These are phyloP conservation scores for Gasteruption jaculator DNA, from an alignment of 2,888 invertebrate species.

Conservation along the genomic window DNA sequence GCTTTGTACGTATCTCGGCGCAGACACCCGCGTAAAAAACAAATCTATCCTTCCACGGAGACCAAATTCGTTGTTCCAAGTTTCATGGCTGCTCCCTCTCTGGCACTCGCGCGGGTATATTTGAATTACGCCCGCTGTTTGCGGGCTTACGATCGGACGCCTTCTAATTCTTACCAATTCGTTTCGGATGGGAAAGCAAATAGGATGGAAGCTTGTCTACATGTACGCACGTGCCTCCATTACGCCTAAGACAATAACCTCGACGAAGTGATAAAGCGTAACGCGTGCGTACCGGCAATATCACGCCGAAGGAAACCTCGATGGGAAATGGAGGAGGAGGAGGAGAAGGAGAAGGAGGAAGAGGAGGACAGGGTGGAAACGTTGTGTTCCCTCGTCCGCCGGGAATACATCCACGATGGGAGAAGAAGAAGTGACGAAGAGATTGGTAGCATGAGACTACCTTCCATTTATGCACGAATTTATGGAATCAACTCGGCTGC, in stretches of 20 bases:
- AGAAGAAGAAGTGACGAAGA: conserved; percentile 1
- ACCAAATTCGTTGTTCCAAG: too few relatives aligned
- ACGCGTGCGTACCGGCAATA: conserved; percentile 39
- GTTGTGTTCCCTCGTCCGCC: too few relatives aligned
- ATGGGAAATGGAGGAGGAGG: conserved; percentile 18
- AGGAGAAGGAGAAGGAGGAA: conserved; percentile 3
- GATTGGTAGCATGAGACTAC: conserved; percentile 22
- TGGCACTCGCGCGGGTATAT: too few relatives aligned
- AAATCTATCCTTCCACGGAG: too few relatives aligned
- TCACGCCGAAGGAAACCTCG: conserved; percentile 24
- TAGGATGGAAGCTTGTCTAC: conserved; percentile 22
- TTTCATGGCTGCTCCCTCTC: too few relatives aligned
- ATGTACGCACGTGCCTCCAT: conserved; percentile 12
- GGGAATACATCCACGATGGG: too few relatives aligned
- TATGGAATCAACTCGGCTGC: too few relatives aligned
- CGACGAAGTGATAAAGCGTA: conserved; percentile 43
- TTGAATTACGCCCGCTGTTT: too few relatives aligned
- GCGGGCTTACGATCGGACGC: too few relatives aligned
- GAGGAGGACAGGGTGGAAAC: background rate
- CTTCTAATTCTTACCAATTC: conserved; percentile 6
- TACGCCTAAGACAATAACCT: conserved; percentile 41
- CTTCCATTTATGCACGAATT: too few relatives aligned
- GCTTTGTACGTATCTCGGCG: conserved; percentile 9
- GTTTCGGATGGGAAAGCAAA: too few relatives aligned
- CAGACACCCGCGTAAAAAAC: conserved; percentile 17